Percentiles rank a stretch among this genome's conserved stretches.
phyloP scores from a whole-genome alignment of 1,140 invertebrate species.

The Penaeus japonicus region DNA sequence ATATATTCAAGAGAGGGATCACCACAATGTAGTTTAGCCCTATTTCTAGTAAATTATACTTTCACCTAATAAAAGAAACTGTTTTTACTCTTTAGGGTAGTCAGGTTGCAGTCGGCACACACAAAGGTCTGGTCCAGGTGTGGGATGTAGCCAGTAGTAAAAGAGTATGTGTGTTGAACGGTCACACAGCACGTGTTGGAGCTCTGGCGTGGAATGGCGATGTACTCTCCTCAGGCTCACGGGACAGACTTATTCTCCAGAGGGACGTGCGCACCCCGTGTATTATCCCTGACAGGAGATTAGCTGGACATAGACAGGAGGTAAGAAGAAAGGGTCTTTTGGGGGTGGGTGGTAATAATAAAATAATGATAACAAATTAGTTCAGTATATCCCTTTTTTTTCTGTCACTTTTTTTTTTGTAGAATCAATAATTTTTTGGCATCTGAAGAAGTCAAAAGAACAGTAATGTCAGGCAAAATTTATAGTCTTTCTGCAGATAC shows the following conservation, averaged over 20 bases:
- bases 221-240: conserved; percentile 92
- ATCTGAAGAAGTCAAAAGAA: no score
- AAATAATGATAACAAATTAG: no score
- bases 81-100: conserved; percentile 74
- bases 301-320: conserved; percentile 95
- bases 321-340: conserved; percentile 66
- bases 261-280: conserved; percentile 90
- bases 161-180: conserved; percentile 87
- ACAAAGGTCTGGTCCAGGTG: conserved; percentile 95
- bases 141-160: conserved; percentile 98
- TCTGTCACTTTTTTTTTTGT: no score
- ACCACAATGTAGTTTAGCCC: no score
- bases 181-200: conserved; percentile 91
- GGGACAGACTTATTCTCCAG: conserved; percentile 93
- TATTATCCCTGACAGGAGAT: conserved; percentile 76
- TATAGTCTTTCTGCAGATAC: no score
- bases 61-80: no score
- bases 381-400: no score
- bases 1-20: no score
- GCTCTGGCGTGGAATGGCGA: conserved; percentile 99
- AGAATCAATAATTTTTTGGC: no score
- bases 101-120: conserved; percentile 95
- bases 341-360: no score
- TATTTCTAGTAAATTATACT: no score
- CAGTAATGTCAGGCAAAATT: no score